phyloP scores from a whole-genome alignment of 1,140 invertebrate genomes.

The Popillia japonica region DNA sequence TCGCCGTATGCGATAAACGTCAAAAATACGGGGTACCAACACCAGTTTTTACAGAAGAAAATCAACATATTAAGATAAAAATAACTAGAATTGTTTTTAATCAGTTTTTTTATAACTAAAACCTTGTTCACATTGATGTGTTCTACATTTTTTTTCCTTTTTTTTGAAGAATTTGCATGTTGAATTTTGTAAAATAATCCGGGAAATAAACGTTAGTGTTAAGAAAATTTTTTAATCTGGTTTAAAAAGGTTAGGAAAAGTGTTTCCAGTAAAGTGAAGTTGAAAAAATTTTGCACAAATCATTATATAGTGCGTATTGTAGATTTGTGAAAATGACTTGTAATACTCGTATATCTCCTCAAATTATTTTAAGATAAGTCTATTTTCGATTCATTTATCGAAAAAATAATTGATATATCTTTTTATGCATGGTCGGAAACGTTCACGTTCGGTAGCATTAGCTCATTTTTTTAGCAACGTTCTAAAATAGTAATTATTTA shows the following conservation, averaged over 20 bases:
- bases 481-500: not conserved
- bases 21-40: too few relatives aligned
- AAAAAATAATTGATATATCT: not conserved
- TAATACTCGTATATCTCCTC: not conserved
- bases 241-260: not conserved
- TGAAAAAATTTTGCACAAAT: not conserved
- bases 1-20: too few relatives aligned
- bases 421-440: slow-evolving; percentile 5
- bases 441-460: not conserved
- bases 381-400: not conserved
- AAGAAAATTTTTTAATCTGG: not conserved
- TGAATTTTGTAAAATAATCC: too few relatives aligned
- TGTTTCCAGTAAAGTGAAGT: not conserved
- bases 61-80: not conserved
- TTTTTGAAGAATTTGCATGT: not conserved
- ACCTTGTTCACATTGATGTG: not conserved
- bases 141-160: not conserved
- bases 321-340: slow-evolving; percentile 16
- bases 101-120: slow-evolving; percentile 6
- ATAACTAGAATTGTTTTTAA: not conserved
- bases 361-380: slow-evolving; percentile 12
- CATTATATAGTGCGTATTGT: not conserved
- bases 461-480: not conserved
- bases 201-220: too few relatives aligned
- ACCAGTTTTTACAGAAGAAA: not conserved